phyloP scores from a whole-genome alignment of 53 echinoderm and acorn worm genomes.

The Paracentrotus lividus region DNA sequence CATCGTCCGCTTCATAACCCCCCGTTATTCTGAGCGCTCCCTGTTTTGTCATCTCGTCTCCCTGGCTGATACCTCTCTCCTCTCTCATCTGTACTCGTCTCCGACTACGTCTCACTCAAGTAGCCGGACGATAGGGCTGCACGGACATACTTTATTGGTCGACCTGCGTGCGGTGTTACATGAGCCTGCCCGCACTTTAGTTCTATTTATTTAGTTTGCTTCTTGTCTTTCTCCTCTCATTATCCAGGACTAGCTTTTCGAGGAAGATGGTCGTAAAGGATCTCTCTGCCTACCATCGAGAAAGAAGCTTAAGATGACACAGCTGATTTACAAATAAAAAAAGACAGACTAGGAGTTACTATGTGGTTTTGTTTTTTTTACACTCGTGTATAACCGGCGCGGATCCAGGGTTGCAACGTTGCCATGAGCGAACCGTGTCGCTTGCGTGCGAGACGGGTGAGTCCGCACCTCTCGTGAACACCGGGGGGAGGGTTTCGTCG shows the following conservation, averaged over 20 bases:
- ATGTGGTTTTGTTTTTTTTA: neutral
- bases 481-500: too few relatives aligned
- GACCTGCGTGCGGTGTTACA: neutral
- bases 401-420: too few relatives aligned
- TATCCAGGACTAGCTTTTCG: conserved; percentile 1
- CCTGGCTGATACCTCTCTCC: too few relatives aligned
- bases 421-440: too few relatives aligned
- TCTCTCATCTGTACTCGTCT: neutral
- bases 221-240: neutral
- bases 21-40: neutral
- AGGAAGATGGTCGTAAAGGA: conserved; percentile 51
- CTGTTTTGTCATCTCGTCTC: too few relatives aligned
- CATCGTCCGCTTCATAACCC: neutral
- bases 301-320: neutral
- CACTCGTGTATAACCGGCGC: neutral
- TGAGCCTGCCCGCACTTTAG: neutral
- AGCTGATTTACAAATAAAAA: neutral
- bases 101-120: neutral
- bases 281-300: neutral
- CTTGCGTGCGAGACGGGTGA: too few relatives aligned
- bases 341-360: neutral
- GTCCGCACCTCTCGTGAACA: too few relatives aligned
- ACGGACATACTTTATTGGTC: neutral
- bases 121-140: neutral
- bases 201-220: neutral